A percentile compares a stretch with the other conserved stretches of the same genome.
These are phyloP conservation scores for Scartelaos histophorus DNA, from an alignment of 2,113 vertebrate species.

Conservation along the genomic window DNA sequence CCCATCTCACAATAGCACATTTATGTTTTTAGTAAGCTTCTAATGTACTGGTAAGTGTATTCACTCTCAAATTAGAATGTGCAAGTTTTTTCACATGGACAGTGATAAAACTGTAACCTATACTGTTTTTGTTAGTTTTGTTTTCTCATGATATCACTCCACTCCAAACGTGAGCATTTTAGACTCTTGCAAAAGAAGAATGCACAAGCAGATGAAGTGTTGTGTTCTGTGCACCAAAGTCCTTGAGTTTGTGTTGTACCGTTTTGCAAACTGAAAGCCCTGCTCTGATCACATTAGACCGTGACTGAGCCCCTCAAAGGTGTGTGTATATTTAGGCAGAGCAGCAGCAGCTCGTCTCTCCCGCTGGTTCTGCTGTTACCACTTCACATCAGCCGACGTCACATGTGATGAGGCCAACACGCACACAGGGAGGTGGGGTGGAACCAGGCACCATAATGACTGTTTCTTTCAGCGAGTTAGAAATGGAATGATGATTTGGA, in stretches of 20 bases:
- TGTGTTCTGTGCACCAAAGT: background rate
- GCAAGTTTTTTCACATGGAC: no score
- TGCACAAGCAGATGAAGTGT: background rate
- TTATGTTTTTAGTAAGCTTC: no score
- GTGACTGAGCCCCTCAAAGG: background rate
- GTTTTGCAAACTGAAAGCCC: background rate
- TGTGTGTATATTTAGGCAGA: background rate
- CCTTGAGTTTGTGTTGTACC: background rate
- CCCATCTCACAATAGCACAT: no score
- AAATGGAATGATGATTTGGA: no score
- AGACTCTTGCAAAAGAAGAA: no score
- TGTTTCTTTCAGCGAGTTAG: no score
- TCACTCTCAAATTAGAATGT: no score
- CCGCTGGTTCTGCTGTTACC: background rate
- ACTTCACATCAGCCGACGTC: constrained; percentile 24
- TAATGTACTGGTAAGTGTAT: no score
- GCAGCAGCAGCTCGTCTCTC: constrained; percentile 1
- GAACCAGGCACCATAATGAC: background rate
- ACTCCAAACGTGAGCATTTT: no score
- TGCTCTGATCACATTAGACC: constrained; percentile 6
- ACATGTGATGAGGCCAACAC: constrained; percentile 3
- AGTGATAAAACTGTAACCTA: no score
- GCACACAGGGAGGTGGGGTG: background rate
- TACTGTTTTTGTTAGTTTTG: no score
- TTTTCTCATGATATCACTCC: no score